Conservation (phyloP, 2,888 invertebrate species). For the Prosopocoilus inquinatus region DNA sequence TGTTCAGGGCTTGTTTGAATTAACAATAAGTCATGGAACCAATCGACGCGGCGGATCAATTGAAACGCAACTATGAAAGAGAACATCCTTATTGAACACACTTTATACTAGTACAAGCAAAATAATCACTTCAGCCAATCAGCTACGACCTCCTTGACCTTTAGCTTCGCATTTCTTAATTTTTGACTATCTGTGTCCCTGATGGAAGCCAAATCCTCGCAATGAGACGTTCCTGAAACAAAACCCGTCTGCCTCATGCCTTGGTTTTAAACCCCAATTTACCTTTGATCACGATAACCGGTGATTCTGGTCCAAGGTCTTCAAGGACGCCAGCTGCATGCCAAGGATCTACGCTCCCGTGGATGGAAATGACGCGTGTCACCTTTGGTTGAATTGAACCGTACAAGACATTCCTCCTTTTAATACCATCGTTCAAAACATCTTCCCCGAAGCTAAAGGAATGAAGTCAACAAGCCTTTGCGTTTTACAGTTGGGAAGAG, state of each 20-base stretch:
- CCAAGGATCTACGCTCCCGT: slow-evolving; percentile 63
- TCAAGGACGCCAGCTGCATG: slow-evolving; percentile 54
- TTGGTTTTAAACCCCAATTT: slow-evolving; percentile 1
- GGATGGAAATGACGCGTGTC: slow-evolving; percentile 57
- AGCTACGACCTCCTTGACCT: slow-evolving; percentile 25
- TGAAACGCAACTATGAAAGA: no score
- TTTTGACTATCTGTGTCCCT: slow-evolving; percentile 20
- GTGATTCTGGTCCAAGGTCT: slow-evolving; percentile 36
- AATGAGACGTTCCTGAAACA: slow-evolving; percentile 33
- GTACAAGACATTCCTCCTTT: slow-evolving; percentile 56
- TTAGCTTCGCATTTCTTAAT: slow-evolving; percentile 27
- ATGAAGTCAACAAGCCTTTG: no score
- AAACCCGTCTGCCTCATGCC: not conserved
- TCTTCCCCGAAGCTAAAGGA: slow-evolving; percentile 45
- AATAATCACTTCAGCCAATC: slow-evolving; percentile 27
- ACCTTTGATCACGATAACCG: slow-evolving; percentile 33
- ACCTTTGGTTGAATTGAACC: slow-evolving; percentile 54
- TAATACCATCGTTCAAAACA: slow-evolving; percentile 59
- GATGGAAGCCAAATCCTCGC: slow-evolving; percentile 30
- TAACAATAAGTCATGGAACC: no score
- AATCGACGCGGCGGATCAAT: no score
- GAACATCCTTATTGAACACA: no score
- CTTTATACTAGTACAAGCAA: no score
- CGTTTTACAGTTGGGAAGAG: no score
- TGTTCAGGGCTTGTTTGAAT: no score